Evolutionary conservation across 2,888 invertebrate genomes (phyloP), one percentile per base, ranked within the genome.

Genomic region (Leucozona laternaria): DNA sequence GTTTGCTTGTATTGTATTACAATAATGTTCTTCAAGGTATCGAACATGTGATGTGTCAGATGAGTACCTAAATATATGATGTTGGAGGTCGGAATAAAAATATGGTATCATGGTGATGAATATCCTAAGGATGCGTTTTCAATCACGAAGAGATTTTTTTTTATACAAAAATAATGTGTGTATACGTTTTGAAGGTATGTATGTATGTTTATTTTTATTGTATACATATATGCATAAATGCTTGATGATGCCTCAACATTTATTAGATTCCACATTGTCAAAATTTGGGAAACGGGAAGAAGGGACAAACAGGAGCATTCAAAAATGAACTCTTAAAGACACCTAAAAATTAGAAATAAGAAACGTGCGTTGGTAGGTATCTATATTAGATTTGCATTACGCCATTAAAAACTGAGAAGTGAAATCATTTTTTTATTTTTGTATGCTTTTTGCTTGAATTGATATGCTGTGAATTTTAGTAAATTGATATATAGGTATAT

Each of bases 381-480:
- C n/a, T n/a, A n/a, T n/a, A n/a, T n/a, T n/a, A n/a, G 81, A 81
- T 81, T 81, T 81, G 70, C 81, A 81, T 81, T 76, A 81, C 81
- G 81, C 76, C 81, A 68, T 80, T 68, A 80, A 80, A 80, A 66
- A 73, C 81, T 64, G 55, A 77, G 58, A 70, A 70, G 78, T 64
- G 57, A n/a, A 84, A 79, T 75, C 60, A 40, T n/a, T 40, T 70
- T 68, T 57, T 50, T 45, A 72, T 10, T 25, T 48, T 53, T 43
- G 48, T 34, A 66, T 45, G 13, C 45, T 22, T 66, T 66, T 20
- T 3, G 20, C 8, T 20, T 13, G 43, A 43, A 43, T 15, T 5
- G 1, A 43, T 66, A 15, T 66, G 6, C 13, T 50, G 20, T 70
- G 15, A 50, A 60, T 66, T 76, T 76, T 31, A 57, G 50, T 50